Percentiles rank a stretch among this genome's conserved stretches.
These are phyloP conservation scores for Nothoprocta perdicaria DNA, from an alignment of 2,113 vertebrate genomes.

Conservation along the genomic window DNA sequence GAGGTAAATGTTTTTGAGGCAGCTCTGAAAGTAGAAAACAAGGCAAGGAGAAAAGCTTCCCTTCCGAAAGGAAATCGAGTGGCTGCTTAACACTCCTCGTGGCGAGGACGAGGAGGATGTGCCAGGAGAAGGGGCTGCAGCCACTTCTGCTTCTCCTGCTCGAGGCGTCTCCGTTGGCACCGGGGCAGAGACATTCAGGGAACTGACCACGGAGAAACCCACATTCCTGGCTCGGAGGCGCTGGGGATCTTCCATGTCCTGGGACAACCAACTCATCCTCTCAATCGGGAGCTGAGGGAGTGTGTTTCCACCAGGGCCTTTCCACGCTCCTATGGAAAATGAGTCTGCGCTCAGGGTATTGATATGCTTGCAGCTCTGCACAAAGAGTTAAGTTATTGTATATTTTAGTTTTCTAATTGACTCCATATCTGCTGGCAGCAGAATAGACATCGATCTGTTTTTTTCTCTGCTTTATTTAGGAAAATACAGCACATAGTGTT, in stretches of 20 bases:
- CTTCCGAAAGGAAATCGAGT: not conserved
- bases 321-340: not conserved
- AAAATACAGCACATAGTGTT: conserved; percentile 70
- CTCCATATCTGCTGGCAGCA: conserved; percentile 71
- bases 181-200: not conserved
- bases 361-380: conserved; percentile 52
- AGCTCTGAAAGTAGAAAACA: not conserved
- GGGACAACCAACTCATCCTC: conserved; percentile 41
- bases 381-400: conserved; percentile 76
- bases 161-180: not conserved
- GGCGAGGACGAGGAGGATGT: not conserved
- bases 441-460: conserved; percentile 65
- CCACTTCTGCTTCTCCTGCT: not conserved
- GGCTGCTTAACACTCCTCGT: not conserved
- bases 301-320: not conserved
- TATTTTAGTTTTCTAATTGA: conserved; percentile 74
- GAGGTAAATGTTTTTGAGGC: conserved; percentile 14
- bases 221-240: not conserved
- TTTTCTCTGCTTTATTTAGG: conserved; percentile 71
- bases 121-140: not conserved
- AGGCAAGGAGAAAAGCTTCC: not conserved
- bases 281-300: not conserved
- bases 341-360: conserved; percentile 16
- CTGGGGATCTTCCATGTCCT: not conserved
- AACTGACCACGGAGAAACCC: not conserved